phyloP scores from a whole-genome alignment of 2,797 vertebrate species.

The Taenioides sp. region DNA sequence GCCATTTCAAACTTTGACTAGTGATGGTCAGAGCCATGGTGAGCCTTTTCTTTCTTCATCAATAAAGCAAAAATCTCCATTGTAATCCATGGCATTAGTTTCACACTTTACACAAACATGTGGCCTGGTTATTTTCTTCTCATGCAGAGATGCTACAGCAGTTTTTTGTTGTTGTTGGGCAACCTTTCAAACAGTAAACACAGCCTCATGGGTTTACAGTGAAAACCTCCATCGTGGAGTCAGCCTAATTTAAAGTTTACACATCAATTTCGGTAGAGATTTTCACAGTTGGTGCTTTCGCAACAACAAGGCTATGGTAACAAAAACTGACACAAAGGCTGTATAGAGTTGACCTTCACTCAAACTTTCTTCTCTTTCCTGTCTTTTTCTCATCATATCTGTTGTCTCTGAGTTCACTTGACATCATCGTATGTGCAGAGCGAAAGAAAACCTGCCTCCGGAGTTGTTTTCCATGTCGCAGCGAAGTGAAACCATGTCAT shows the following conservation, averaged over 20 bases:
- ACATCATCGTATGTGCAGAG: conserved; percentile 59
- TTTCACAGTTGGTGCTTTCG: conserved; percentile 26
- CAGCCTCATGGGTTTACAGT: conserved; percentile 2
- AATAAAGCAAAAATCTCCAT: conserved; percentile 12
- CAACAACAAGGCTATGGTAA: conserved; percentile 57
- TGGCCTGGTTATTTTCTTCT: not conserved
- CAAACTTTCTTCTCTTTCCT: conserved; percentile 59
- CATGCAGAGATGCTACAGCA: conserved; percentile 3
- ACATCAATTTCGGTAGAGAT: not conserved
- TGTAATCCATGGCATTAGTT: conserved; percentile 14
- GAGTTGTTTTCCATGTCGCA: conserved; percentile 66
- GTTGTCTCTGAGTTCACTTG: conserved; percentile 57
- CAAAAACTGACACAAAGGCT: conserved; percentile 64
- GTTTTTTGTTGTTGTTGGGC: conserved; percentile 4
- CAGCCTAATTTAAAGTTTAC: conserved; percentile 3
- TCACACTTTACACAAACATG: conserved; percentile 11
- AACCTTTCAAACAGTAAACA: not conserved
- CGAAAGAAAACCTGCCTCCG: conserved; percentile 52
- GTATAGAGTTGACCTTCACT: conserved; percentile 61
- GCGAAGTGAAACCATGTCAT: conserved; percentile 48
- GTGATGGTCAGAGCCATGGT: conserved; percentile 15
- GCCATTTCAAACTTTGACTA: conserved; percentile 10
- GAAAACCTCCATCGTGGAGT: not conserved
- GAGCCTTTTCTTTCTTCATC: not conserved
- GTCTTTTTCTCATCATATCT: conserved; percentile 55